Percentiles rank a stretch among this genome's conserved stretches.
phyloP scores from a whole-genome alignment of 2,797 vertebrate species.

The Amniataba percoides region DNA sequence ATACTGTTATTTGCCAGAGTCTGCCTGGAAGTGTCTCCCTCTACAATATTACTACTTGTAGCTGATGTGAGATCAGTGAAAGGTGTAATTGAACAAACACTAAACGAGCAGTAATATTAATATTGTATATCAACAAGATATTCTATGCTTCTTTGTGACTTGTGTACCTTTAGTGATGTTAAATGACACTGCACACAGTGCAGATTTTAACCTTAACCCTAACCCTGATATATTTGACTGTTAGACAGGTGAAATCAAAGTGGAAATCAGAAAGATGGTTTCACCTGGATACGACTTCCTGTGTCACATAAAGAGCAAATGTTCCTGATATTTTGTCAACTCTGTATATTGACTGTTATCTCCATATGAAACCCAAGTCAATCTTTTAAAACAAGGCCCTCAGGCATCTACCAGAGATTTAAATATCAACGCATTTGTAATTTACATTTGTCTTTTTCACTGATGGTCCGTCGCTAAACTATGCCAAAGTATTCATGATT shows the following conservation, averaged over 20 bases:
- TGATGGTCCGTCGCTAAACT: conserved; percentile 82
- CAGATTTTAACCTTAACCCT: conserved; percentile 34
- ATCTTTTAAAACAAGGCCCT: conserved; percentile 53
- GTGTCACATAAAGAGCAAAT: conserved; percentile 33
- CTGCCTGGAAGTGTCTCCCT: conserved; percentile 71
- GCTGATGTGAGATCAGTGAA: conserved; percentile 66
- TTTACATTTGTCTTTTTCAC: conserved; percentile 78
- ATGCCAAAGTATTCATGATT: conserved; percentile 87
- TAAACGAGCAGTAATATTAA: conserved; percentile 63
- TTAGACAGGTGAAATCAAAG: conserved; percentile 55
- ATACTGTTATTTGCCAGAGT: conserved; percentile 81
- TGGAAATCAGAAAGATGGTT: conserved; percentile 33
- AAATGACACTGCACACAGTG: conserved; percentile 59
- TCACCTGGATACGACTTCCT: conserved; percentile 38
- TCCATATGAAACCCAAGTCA: conserved; percentile 35
- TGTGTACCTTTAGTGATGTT: conserved; percentile 70
- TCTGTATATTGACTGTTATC: conserved; percentile 58
- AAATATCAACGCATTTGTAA: conserved; percentile 58
- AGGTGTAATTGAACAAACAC: conserved; percentile 52
- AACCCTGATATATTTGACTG: conserved; percentile 64
- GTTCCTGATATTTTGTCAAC: conserved; percentile 51
- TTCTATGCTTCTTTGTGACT: conserved; percentile 72
- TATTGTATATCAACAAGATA: conserved; percentile 67
- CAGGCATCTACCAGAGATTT: conserved; percentile 54
- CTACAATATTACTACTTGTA: conserved; percentile 57